Evolutionary conservation across 2,113 vertebrate genomes (phyloP).

Genomic region (Hydrochoerus hydrochaeris): DNA sequence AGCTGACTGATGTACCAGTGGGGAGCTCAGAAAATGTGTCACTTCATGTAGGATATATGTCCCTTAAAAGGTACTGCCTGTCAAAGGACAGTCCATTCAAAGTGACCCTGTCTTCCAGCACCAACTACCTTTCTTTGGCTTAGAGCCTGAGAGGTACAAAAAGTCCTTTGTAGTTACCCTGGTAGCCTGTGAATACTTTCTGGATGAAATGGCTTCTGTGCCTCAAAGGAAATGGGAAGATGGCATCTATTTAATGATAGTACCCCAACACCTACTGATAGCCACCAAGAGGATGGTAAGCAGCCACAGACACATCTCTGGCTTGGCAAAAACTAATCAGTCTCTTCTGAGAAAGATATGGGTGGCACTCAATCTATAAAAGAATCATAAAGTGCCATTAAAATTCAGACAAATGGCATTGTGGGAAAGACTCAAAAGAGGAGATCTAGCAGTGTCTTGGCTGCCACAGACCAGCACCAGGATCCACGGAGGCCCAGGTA

Average conservation of each 20-base stretch:
- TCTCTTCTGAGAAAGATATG: slow-evolving; percentile 86
- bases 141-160: not conserved
- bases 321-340: slow-evolving; percentile 88
- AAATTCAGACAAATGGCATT: not conserved
- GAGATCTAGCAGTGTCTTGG: too few relatives aligned
- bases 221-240: not conserved
- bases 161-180: accelerated
- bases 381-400: not conserved
- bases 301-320: slow-evolving; percentile 86
- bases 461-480: accelerated
- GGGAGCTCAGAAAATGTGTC: not conserved
- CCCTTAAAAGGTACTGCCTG: not conserved
- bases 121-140: not conserved
- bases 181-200: accelerated
- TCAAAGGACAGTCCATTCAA: not conserved
- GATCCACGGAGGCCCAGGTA: accelerated
- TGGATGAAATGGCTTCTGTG: not conserved
- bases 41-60: not conserved
- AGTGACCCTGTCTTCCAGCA: not conserved
- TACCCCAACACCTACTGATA: not conserved
- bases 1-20: not conserved
- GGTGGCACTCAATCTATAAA: slow-evolving; percentile 89
- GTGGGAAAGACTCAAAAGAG: not conserved
- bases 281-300: slow-evolving; percentile 87
- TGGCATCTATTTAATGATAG: not conserved